Evolutionary conservation across 1,140 invertebrate species (phyloP).

Genomic region (Drosophila triauraria): DNA sequence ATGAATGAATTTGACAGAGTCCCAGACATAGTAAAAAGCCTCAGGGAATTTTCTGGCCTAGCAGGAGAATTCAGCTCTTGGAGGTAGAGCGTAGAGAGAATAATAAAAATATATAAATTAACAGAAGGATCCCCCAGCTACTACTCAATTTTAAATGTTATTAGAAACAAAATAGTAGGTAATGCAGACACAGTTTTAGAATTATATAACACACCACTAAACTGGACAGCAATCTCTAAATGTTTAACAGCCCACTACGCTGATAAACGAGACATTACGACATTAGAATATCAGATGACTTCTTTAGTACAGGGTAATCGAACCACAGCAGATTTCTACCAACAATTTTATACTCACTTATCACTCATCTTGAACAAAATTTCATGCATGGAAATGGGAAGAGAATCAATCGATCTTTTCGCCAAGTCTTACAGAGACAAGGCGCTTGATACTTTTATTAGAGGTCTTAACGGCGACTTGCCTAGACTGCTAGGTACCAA

Average conservation of each 20-base stretch:
- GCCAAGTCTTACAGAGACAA: background rate
- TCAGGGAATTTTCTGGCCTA: no score
- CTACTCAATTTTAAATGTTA: no score
- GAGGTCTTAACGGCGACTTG: background rate
- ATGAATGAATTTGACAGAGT: background rate
- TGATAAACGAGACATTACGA: no score
- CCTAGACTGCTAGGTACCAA: background rate
- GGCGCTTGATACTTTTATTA: background rate
- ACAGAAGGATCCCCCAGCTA: no score
- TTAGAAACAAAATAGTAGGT: background rate
- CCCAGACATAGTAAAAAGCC: no score
- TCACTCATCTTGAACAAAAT: background rate
- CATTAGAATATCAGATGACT: background rate
- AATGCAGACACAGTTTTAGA: no score
- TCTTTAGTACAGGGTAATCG: background rate
- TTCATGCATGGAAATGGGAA: background rate
- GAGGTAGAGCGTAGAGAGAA: background rate
- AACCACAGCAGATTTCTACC: background rate
- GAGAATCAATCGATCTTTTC: background rate
- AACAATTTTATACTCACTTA: background rate
- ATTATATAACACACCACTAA: no score
- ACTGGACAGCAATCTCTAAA: no score
- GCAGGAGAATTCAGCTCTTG: background rate
- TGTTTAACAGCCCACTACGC: no score
- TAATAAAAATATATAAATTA: no score